Evolutionary conservation across 2,113 vertebrate genomes (phyloP).

Genomic region (Vireo altiloquus): DNA sequence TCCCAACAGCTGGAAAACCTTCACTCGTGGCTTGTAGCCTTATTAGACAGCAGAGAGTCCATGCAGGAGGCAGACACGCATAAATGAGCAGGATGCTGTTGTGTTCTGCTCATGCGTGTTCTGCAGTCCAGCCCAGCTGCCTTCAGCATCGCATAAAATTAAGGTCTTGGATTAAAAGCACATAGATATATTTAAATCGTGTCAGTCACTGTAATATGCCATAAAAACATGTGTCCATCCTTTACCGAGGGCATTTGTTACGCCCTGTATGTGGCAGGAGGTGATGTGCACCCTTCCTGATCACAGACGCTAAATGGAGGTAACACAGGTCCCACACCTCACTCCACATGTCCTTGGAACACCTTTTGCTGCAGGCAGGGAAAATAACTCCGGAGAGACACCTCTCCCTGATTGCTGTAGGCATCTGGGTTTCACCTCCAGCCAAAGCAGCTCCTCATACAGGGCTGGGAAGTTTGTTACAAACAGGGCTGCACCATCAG

Average conservation of each 20-base stretch:
- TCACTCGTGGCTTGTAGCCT: neutral
- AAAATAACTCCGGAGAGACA: neutral
- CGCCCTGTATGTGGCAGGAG: neutral
- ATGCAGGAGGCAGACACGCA: neutral
- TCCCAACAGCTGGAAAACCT: constrained; percentile 15
- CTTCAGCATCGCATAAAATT: neutral
- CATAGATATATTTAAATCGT: neutral
- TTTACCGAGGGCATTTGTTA: neutral
- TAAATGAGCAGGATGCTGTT: neutral
- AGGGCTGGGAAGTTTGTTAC: neutral
- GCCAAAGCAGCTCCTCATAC: neutral
- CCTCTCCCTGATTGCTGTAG: rapidly evolving
- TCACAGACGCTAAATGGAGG: rapidly evolving
- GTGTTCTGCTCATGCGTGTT: neutral
- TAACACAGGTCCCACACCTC: neutral
- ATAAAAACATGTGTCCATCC: neutral
- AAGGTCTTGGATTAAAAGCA: neutral
- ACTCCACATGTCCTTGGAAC: neutral
- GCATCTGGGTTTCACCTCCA: neutral
- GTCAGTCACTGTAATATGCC: rapidly evolving
- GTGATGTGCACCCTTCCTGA: neutral
- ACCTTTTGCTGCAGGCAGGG: neutral
- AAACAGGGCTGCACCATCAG: neutral
- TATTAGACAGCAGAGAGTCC: neutral
- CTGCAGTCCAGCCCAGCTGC: neutral